A percentile compares a stretch with the other conserved stretches of the same genome.
phyloP scores from a whole-genome alignment of 2,113 vertebrate species.

The Poeciliopsis prolifica region DNA sequence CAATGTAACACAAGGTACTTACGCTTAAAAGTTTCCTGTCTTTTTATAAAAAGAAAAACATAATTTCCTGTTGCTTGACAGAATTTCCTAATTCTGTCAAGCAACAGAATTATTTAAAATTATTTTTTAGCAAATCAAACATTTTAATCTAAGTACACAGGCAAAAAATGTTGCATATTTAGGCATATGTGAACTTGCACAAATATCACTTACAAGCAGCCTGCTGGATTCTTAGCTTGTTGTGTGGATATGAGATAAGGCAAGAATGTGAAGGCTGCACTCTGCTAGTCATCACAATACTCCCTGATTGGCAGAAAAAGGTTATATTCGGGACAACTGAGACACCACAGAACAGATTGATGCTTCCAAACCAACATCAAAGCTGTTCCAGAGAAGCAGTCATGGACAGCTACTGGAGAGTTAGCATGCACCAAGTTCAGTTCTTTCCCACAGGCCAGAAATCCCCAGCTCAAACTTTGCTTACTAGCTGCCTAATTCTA shows the following conservation, averaged over 20 bases:
- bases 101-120: background rate
- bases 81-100: background rate
- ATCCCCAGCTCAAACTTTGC: conserved; percentile 74
- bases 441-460: conserved; percentile 62
- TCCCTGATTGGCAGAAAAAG: conserved; percentile 33
- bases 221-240: conserved; percentile 11
- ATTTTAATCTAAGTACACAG: no score
- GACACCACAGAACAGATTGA: conserved; percentile 36
- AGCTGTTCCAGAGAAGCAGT: conserved; percentile 52
- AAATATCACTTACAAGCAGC: background rate
- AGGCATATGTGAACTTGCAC: background rate
- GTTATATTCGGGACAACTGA: conserved; percentile 47
- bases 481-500: conserved; percentile 67
- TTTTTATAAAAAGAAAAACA: no score
- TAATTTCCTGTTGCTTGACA: no score
- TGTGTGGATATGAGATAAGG: conserved; percentile 31
- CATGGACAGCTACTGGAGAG: conserved; percentile 43
- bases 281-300: conserved; percentile 49
- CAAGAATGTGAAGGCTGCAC: conserved; percentile 56
- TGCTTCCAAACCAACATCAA: conserved; percentile 29
- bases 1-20: background rate
- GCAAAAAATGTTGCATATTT: background rate
- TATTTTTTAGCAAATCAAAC: background rate
- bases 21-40: no score
- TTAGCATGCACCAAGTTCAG: conserved; percentile 29